A percentile compares a stretch with the other conserved stretches of the same genome.
Conservation (phyloP, 2,797 vertebrate genomes). For the Tolypeutes matacus region DNA sequence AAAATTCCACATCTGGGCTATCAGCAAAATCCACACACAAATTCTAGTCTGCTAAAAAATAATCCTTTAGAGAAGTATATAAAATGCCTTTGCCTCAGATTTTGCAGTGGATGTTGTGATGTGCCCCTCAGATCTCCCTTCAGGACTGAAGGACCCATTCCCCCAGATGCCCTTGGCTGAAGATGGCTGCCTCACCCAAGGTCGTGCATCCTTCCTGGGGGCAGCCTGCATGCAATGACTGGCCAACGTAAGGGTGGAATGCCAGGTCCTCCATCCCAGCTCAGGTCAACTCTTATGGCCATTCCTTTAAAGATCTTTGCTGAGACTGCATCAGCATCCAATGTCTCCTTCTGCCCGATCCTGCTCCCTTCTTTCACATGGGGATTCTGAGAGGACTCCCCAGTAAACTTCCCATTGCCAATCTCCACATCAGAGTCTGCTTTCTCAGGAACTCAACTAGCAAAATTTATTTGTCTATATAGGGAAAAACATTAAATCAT, state of each 20-base stretch:
- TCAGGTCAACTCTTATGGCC: not conserved
- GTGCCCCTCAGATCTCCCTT: not conserved
- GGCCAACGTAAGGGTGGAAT: not conserved
- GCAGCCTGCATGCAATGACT: not conserved
- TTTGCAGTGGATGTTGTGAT: too few relatives aligned
- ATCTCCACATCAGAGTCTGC: not conserved
- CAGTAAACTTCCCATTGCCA: slow-evolving; percentile 25
- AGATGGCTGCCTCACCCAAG: not conserved
- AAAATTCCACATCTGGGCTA: not conserved
- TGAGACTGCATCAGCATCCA: not conserved
- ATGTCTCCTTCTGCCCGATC: not conserved
- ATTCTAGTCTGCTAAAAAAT: not conserved
- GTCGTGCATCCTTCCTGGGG: not conserved
- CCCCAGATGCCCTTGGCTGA: not conserved
- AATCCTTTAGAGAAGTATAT: not conserved
- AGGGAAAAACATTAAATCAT: slow-evolving; percentile 24
- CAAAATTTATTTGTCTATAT: not conserved
- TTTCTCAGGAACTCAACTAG: not conserved
- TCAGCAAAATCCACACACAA: not conserved
- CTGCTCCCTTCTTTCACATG: not conserved
- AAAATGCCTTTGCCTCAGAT: not conserved
- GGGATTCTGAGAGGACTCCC: slow-evolving; percentile 11
- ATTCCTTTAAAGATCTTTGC: not conserved
- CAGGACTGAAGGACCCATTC: not conserved
- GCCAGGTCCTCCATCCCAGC: not conserved